A percentile compares a stretch with the other conserved stretches of the same genome.
Conservation (phyloP, 1,140 invertebrate genomes). For the Delia radicum region DNA sequence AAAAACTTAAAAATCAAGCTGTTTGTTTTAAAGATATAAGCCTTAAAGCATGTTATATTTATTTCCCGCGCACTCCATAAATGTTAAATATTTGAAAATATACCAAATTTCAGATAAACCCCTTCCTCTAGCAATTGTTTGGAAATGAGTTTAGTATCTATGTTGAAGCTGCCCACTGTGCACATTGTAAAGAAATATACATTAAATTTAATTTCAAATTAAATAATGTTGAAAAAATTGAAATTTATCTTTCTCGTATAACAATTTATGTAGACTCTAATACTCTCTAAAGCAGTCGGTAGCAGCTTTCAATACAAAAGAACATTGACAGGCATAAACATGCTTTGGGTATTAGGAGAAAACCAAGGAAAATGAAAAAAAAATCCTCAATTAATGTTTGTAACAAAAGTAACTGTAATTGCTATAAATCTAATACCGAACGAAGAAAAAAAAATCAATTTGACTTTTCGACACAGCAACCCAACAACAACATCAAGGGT, state of each 20-base stretch:
- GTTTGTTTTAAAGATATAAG: too few relatives aligned
- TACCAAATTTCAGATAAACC: too few relatives aligned
- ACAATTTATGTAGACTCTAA: neutral
- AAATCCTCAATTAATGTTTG: neutral
- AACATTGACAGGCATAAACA: neutral
- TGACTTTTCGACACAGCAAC: neutral
- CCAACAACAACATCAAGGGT: neutral
- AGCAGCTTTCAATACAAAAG: neutral
- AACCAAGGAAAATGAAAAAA: neutral
- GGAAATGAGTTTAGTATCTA: too few relatives aligned
- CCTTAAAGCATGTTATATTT: too few relatives aligned
- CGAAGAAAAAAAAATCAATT: neutral
- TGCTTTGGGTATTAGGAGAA: neutral
- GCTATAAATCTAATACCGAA: conserved; percentile 1
- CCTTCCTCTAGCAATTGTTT: too few relatives aligned
- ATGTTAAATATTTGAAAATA: too few relatives aligned
- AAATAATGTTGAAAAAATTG: neutral
- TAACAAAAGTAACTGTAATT: neutral
- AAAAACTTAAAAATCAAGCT: too few relatives aligned
- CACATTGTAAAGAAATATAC: neutral
- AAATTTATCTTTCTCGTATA: neutral
- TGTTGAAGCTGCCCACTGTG: too few relatives aligned
- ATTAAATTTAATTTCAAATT: neutral
- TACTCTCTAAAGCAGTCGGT: neutral
- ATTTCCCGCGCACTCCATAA: too few relatives aligned